A percentile compares a stretch with the other conserved stretches of the same genome.
phyloP scores from a whole-genome alignment of 2,113 vertebrate species.

The Gadus chalcogrammus region DNA sequence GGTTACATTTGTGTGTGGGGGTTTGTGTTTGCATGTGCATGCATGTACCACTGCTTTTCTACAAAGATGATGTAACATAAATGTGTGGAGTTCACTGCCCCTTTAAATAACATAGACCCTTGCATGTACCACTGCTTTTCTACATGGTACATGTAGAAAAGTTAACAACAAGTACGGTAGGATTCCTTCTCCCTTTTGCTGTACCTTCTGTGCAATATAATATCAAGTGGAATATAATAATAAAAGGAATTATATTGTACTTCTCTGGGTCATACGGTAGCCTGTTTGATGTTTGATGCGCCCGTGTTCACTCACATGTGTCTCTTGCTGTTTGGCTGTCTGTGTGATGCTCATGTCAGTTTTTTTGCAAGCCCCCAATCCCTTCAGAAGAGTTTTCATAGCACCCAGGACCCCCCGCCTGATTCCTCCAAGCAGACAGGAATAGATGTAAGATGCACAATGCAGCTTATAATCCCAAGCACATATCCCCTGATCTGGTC shows the following conservation, averaged over 20 bases:
- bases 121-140: neutral
- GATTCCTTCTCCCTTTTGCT: conserved; percentile 6
- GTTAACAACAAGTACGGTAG: no score
- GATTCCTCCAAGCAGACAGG: neutral
- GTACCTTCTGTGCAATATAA: neutral
- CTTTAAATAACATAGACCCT: no score
- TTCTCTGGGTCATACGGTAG: no score
- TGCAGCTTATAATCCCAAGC: neutral
- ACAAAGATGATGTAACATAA: no score
- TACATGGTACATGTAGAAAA: no score
- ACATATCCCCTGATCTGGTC: conserved; percentile 19
- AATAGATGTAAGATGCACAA: conserved; percentile 3
- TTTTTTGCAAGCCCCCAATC: no score
- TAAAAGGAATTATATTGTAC: no score
- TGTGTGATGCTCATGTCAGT: neutral
- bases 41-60: neutral
- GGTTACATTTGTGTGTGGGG: neutral
- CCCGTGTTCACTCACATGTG: neutral
- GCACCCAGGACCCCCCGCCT: neutral
- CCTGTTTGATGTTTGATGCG: neutral
- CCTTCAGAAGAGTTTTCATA: neutral
- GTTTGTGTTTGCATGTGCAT: neutral
- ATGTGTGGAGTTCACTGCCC: no score
- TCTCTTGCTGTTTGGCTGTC: neutral
- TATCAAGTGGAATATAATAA: no score